Percentiles rank a stretch among this genome's conserved stretches.
These are phyloP conservation scores for Microctenopoma lineatum DNA, from an alignment of 2,797 vertebrate genomes.

Conservation along the genomic window DNA sequence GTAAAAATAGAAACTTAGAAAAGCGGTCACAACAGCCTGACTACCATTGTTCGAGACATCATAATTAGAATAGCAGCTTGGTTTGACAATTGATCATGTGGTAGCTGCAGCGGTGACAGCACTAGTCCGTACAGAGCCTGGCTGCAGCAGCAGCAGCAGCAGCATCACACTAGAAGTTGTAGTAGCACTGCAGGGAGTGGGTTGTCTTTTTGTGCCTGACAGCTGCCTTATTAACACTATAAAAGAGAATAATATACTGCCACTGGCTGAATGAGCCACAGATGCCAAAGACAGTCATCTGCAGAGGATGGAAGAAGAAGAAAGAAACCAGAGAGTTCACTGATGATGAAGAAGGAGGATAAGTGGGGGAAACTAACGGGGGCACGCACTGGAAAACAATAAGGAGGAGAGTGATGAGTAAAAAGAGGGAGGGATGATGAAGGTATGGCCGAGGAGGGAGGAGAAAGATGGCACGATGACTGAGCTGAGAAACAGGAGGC, in stretches of 20 bases:
- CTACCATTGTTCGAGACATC: background rate
- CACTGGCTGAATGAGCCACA: constrained; percentile 37
- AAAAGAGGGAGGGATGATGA: constrained; percentile 3
- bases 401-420: too few species aligned
- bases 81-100: background rate
- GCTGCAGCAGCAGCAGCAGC: background rate
- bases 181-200: constrained; percentile 25
- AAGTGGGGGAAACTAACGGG: background rate
- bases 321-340: constrained; percentile 5
- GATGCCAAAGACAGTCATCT: constrained; percentile 35
- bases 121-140: background rate
- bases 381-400: too few species aligned
- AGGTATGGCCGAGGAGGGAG: constrained; percentile 7
- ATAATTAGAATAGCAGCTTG: background rate
- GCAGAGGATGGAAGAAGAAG: background rate
- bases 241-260: constrained; percentile 62
- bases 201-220: constrained; percentile 47
- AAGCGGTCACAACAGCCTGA: accelerated
- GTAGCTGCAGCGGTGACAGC: background rate
- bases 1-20: background rate
- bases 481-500: constrained; percentile 20
- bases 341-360: constrained; percentile 8
- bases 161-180: constrained; percentile 1
- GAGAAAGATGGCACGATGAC: constrained; percentile 7
- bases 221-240: constrained; percentile 66